Conservation (phyloP, 2,888 invertebrate species). For the Cheilosia vernalis region DNA sequence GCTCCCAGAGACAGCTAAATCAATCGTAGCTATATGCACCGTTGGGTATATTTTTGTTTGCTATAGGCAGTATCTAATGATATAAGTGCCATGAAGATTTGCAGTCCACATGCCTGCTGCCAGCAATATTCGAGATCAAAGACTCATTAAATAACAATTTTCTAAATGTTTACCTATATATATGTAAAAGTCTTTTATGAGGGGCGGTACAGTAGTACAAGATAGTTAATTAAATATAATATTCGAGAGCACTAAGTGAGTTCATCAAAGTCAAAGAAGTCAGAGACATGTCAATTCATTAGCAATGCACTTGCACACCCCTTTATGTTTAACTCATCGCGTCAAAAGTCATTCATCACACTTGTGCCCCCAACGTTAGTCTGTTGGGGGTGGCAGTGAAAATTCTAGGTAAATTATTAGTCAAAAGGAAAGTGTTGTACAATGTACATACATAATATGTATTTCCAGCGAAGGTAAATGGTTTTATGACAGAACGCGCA, state of each 20-base stretch:
- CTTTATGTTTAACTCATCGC: not conserved
- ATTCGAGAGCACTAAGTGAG: slow-evolving; percentile 23
- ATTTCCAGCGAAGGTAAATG: slow-evolving; percentile 15
- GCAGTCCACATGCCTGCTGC: no score
- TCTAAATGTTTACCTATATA: no score
- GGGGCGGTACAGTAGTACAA: not conserved
- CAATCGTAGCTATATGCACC: slow-evolving; percentile 1
- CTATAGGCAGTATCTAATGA: not conserved
- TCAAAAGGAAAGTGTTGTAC: slow-evolving; percentile 19
- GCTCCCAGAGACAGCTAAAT: slow-evolving; percentile 1
- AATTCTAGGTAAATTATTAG: slow-evolving; percentile 27
- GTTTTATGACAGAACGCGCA: slow-evolving; percentile 24
- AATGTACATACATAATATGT: not conserved
- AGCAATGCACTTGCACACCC: not conserved
- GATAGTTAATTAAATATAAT: slow-evolving; percentile 35
- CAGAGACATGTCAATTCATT: slow-evolving; percentile 35
- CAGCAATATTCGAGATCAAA: not conserved
- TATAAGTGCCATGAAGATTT: no score
- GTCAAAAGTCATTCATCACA: slow-evolving; percentile 25
- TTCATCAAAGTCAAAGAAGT: slow-evolving; percentile 23
- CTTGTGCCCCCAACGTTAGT: not conserved
- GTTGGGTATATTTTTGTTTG: not conserved
- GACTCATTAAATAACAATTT: not conserved
- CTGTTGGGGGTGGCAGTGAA: not conserved
- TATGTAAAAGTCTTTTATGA: not conserved